phyloP scores from a whole-genome alignment of 2,797 vertebrate species.

The Somateria mollissima region DNA sequence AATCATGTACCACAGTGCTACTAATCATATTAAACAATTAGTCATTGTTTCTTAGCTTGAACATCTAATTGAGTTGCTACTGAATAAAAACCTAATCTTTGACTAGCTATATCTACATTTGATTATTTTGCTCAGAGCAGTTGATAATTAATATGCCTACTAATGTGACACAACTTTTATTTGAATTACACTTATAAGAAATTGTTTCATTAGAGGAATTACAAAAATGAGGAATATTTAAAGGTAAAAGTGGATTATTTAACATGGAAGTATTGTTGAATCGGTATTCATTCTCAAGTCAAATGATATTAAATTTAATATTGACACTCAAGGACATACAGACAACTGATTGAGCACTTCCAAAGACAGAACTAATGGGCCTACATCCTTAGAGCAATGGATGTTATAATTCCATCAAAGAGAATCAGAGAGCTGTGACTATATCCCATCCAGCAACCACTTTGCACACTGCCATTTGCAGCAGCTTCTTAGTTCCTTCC shows the following conservation, averaged over 20 bases:
- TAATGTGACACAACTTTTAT: not conserved
- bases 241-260: not conserved
- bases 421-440: not conserved
- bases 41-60: not conserved
- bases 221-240: not conserved
- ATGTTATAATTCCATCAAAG: accelerated
- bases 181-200: accelerated
- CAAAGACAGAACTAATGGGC: not conserved
- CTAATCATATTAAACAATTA: not conserved
- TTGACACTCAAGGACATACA: not conserved
- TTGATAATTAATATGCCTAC: not conserved
- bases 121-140: not conserved
- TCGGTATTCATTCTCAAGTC: not conserved
- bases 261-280: not conserved
- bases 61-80: not conserved
- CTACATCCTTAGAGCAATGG: not conserved
- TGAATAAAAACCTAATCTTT: not conserved
- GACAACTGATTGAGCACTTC: accelerated
- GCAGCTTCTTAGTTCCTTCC: not conserved
- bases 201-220: not conserved
- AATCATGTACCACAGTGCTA: accelerated
- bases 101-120: not conserved
- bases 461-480: accelerated
- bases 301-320: not conserved
- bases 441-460: not conserved